Conservation (phyloP, 1,140 invertebrate species). For the Eumeta japonica region DNA sequence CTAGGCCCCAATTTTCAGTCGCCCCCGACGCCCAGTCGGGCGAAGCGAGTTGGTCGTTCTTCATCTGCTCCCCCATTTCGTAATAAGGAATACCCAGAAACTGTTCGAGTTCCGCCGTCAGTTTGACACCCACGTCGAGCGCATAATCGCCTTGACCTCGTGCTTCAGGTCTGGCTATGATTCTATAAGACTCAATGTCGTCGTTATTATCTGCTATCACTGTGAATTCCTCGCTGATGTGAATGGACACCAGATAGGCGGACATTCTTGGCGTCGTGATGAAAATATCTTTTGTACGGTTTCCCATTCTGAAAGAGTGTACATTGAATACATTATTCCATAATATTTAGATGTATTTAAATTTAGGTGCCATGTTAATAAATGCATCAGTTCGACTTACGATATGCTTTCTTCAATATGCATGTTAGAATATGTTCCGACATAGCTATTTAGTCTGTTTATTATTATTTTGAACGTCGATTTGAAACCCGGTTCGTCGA, state of each 20-base stretch:
- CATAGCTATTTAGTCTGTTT: constrained; percentile 31
- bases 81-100: constrained; percentile 46
- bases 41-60: constrained; percentile 67
- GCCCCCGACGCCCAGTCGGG: constrained; percentile 70
- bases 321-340: background rate
- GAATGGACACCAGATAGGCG: constrained; percentile 78
- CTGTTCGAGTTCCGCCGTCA: constrained; percentile 37
- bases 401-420: constrained; percentile 8
- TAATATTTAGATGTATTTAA: background rate
- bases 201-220: constrained; percentile 58
- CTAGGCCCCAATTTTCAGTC: constrained; percentile 75
- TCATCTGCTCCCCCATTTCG: constrained; percentile 40
- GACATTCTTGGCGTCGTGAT: constrained; percentile 76
- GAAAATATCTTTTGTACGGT: constrained; percentile 55
- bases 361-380: background rate
- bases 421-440: constrained; percentile 40
- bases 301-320: constrained; percentile 14
- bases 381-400: background rate
- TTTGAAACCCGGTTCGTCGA: constrained; percentile 88
- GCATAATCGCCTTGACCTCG: constrained; percentile 65
- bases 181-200: constrained; percentile 54
- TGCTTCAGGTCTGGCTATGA: constrained; percentile 72
- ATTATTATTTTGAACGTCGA: constrained; percentile 65
- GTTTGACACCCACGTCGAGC: constrained; percentile 50
- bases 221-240: constrained; percentile 67